A percentile compares a stretch with the other conserved stretches of the same genome.
These are phyloP conservation scores for Falco berigora DNA, from an alignment of 2,797 vertebrate species.

Conservation along the genomic window DNA sequence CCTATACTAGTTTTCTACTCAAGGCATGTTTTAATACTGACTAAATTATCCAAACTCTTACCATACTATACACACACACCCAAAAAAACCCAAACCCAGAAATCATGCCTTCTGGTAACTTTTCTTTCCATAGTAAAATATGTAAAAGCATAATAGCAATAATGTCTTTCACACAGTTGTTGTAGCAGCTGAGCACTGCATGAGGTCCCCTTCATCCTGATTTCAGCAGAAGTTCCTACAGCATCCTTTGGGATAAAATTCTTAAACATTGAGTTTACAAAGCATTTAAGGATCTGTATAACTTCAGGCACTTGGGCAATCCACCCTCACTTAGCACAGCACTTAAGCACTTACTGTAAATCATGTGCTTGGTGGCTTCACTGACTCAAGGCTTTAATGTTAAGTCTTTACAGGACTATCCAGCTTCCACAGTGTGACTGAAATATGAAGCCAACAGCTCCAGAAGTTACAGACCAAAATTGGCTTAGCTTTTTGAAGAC, in stretches of 20 bases:
- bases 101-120: background rate
- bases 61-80: accelerated
- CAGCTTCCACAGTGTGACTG: background rate
- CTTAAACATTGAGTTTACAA: background rate
- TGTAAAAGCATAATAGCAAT: background rate
- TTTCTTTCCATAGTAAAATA: background rate
- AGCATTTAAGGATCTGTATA: slow-evolving; percentile 25
- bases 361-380: background rate
- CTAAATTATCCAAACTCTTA: background rate
- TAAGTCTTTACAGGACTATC: background rate
- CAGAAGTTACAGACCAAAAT: background rate
- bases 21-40: background rate
- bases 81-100: background rate
- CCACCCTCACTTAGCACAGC: background rate
- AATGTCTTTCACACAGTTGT: background rate
- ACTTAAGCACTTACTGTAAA: slow-evolving; percentile 43
- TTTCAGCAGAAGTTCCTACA: background rate
- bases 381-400: background rate
- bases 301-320: slow-evolving; percentile 5
- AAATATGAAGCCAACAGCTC: background rate
- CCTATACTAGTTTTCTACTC: background rate
- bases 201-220: background rate
- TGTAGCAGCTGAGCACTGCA: background rate
- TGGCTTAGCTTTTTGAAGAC: background rate
- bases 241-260: slow-evolving; percentile 12